A percentile compares a stretch with the other conserved stretches of the same genome.
These are phyloP conservation scores for Cabera pusaria DNA, from an alignment of 2,888 invertebrate genomes.

Conservation along the genomic window DNA sequence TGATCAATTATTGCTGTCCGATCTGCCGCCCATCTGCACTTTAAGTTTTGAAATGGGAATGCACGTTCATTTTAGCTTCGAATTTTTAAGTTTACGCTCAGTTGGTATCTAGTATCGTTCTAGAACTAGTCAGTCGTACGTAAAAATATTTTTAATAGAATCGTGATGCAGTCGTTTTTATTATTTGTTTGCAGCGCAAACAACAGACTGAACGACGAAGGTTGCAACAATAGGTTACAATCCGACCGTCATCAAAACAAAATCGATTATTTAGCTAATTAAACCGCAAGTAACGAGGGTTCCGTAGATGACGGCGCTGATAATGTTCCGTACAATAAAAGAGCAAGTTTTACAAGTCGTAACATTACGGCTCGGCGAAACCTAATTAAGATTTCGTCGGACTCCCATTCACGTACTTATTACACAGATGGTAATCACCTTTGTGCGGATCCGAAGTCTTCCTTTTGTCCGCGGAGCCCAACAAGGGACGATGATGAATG, in stretches of 20 bases:
- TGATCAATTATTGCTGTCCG: conserved; percentile 66
- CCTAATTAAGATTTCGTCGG: conserved; percentile 55
- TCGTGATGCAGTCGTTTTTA: conserved; percentile 6
- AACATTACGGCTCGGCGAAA: conserved; percentile 35
- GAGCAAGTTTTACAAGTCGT: conserved; percentile 40
- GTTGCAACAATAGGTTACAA: conserved; percentile 1
- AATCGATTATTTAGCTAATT: conserved; percentile 33
- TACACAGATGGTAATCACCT: conserved; percentile 58
- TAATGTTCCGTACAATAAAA: conserved; percentile 40
- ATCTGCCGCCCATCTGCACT: conserved; percentile 34
- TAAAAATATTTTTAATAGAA: conserved; percentile 8
- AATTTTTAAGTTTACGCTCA: conserved; percentile 1
- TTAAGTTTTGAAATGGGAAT: conserved; percentile 28
- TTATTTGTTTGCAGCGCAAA: conserved; percentile 11
- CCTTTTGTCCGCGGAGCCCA: conserved; percentile 48
- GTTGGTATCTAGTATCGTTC: conserved; percentile 13
- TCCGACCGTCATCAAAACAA: conserved; percentile 20
- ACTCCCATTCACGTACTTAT: conserved; percentile 52
- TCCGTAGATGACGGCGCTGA: conserved; percentile 25
- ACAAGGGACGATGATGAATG: conserved; percentile 50
- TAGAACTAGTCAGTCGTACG: conserved; percentile 2
- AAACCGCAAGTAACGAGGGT: conserved; percentile 32
- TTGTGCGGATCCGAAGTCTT: conserved; percentile 39
- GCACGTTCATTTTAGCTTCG: conserved; percentile 13
- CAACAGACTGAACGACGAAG: neutral